phyloP scores from a whole-genome alignment of 1,140 invertebrate species.

The Aphis gossypii region DNA sequence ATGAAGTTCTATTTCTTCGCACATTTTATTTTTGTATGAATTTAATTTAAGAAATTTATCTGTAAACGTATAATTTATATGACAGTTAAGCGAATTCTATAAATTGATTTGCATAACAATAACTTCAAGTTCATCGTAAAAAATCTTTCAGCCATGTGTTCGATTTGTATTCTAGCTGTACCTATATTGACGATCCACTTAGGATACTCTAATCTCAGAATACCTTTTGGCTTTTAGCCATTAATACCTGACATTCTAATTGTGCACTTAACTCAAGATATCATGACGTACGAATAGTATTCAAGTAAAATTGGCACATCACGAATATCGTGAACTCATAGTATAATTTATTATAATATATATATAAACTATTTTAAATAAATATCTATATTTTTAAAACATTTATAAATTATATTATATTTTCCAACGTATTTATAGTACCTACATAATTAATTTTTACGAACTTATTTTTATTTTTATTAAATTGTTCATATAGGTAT shows the following conservation, averaged over 20 bases:
- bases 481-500: neutral
- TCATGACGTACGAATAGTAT: neutral
- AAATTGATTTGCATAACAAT: constrained; percentile 35
- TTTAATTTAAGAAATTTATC: neutral
- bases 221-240: constrained; percentile 54
- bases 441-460: neutral
- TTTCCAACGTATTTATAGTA: neutral
- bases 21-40: constrained; percentile 58
- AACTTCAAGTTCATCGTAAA: constrained; percentile 40
- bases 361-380: neutral
- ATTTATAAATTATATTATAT: neutral
- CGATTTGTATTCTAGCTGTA: neutral
- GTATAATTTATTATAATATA: neutral
- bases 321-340: neutral
- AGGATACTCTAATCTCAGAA: constrained; percentile 47
- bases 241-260: constrained; percentile 56
- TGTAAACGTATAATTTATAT: neutral
- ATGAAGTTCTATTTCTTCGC: constrained; percentile 61
- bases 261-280: neutral
- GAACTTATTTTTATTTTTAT: neutral
- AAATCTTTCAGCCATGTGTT: constrained; percentile 10
- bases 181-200: constrained; percentile 20
- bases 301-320: constrained; percentile 13
- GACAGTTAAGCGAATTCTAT: constrained; percentile 26
- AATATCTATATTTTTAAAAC: neutral